phyloP scores from a whole-genome alignment of 2,797 vertebrate species.

The Halcyon badia region DNA sequence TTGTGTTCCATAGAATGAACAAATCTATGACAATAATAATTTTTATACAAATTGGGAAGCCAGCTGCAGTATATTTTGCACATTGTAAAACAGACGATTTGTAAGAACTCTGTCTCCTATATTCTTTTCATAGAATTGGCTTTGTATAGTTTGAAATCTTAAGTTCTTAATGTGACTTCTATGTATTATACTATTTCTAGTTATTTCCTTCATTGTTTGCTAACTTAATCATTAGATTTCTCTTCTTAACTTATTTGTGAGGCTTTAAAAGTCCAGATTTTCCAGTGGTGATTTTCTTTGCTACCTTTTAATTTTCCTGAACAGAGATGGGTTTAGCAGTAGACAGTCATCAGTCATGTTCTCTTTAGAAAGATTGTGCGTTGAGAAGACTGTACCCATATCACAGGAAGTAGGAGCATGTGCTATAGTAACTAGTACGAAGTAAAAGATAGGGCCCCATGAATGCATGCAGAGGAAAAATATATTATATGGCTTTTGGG shows the following conservation, averaged over 20 bases:
- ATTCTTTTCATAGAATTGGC: neutral
- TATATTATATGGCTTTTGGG: neutral
- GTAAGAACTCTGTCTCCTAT: neutral
- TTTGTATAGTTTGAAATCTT: neutral
- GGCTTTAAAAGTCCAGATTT: neutral
- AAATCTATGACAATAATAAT: neutral
- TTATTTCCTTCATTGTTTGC: neutral
- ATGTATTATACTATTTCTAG: neutral
- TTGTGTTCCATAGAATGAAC: neutral
- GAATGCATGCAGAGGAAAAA: neutral
- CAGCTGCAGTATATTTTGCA: neutral
- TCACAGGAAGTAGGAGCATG: neutral
- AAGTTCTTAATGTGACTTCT: neutral
- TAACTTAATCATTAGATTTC: neutral
- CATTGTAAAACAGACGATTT: neutral
- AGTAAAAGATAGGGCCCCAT: neutral
- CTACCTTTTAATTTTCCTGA: neutral
- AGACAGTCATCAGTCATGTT: neutral
- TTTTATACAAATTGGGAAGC: neutral
- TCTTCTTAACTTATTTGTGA: neutral
- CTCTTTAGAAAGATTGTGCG: neutral
- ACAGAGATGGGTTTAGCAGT: neutral
- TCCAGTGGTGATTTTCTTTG: neutral
- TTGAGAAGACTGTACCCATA: neutral
- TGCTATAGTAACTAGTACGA: neutral